Evolutionary conservation across 1,140 invertebrate species (phyloP).

Genomic region (Acromyrmex charruanus): DNA sequence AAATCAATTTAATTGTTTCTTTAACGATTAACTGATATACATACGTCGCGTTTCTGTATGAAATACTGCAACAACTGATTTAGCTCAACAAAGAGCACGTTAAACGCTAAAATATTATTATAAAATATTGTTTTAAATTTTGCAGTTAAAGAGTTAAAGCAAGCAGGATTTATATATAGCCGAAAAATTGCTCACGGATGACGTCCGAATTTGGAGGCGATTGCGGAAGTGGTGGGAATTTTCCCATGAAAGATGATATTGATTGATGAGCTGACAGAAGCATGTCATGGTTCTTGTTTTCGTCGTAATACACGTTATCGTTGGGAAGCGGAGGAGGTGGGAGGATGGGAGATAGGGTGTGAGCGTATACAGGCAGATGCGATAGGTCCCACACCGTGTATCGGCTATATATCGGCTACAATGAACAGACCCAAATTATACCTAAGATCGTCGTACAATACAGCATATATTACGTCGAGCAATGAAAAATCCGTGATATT

Average conservation of each 20-base stretch:
- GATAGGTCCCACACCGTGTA: slow-evolving; percentile 92
- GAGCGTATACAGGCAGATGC: slow-evolving; percentile 84
- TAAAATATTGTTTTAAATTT: slow-evolving; percentile 11
- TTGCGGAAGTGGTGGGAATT: slow-evolving; percentile 58
- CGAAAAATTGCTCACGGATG: slow-evolving; percentile 90
- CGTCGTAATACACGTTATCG: slow-evolving; percentile 63
- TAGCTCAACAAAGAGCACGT: background rate
- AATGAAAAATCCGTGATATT: background rate
- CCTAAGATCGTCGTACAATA: background rate
- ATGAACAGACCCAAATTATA: slow-evolving; percentile 75
- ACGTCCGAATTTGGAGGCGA: slow-evolving; percentile 84
- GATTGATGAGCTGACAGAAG: slow-evolving; percentile 53
- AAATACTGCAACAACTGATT: background rate
- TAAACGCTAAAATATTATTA: background rate
- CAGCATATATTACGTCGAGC: background rate
- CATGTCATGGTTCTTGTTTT: slow-evolving; percentile 68
- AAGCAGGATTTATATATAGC: slow-evolving; percentile 87
- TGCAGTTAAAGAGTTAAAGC: slow-evolving; percentile 31
- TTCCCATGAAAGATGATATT: slow-evolving; percentile 82
- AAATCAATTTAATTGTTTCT: background rate
- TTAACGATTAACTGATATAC: background rate
- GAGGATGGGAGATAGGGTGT: slow-evolving; percentile 77
- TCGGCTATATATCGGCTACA: slow-evolving; percentile 88
- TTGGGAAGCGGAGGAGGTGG: slow-evolving; percentile 75
- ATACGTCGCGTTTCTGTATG: background rate